Conservation (phyloP, 2,797 vertebrate genomes). For the Gallinago nigripennis region DNA sequence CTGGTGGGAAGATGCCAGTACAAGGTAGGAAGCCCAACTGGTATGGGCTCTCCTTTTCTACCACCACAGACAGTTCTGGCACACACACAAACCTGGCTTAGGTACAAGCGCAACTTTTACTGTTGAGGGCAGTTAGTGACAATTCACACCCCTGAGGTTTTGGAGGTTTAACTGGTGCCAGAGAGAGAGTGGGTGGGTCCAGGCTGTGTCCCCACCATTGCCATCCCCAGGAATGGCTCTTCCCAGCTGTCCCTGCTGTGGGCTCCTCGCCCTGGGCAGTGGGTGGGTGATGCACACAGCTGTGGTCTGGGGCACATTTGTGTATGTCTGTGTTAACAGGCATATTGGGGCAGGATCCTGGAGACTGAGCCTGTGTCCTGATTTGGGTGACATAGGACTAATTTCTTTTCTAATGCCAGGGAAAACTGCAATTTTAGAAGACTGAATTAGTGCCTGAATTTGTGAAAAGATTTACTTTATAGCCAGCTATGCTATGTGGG, state of each 20-base stretch:
- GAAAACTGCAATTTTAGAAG: background rate
- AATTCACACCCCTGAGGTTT: background rate
- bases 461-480: background rate
- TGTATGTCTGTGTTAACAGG: fast-evolving
- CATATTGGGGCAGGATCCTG: background rate
- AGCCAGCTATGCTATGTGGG: background rate
- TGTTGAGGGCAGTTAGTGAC: background rate
- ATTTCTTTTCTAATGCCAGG: background rate
- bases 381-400: background rate
- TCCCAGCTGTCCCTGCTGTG: background rate
- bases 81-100: background rate
- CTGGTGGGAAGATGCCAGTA: background rate
- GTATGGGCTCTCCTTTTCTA: fast-evolving
- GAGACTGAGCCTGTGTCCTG: background rate
- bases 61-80: background rate
- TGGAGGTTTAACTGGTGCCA: background rate
- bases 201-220: background rate
- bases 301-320: background rate
- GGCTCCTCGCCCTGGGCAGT: fast-evolving
- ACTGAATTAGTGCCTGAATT: background rate
- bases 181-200: fast-evolving
- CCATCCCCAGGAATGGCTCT: no score
- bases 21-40: background rate
- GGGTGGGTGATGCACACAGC: fast-evolving
- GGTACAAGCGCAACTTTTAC: fast-evolving